A percentile compares a stretch with the other conserved stretches of the same genome.
Conservation (phyloP, 1,140 invertebrate species). For the Trialeurodes vaporariorum region DNA sequence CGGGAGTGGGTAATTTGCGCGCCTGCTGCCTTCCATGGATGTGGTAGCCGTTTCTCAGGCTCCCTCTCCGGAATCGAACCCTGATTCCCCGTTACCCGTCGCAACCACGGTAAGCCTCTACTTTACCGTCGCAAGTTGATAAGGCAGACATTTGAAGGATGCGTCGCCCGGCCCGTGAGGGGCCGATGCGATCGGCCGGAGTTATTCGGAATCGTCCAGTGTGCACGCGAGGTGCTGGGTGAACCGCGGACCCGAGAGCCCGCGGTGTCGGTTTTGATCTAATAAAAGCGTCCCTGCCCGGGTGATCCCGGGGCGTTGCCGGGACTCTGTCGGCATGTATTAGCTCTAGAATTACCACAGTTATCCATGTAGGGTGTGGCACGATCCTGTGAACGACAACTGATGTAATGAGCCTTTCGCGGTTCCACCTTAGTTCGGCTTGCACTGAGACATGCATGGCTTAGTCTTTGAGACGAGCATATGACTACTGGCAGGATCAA, state of each 20-base stretch:
- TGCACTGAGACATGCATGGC: slow-evolving; percentile 67
- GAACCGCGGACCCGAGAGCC: not conserved
- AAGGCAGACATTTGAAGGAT: slow-evolving; percentile 80
- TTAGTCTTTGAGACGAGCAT: slow-evolving; percentile 69
- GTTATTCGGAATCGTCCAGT: too few species aligned
- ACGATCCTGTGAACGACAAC: slow-evolving; percentile 59
- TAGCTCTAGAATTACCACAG: slow-evolving; percentile 68
- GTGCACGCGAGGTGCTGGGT: too few species aligned
- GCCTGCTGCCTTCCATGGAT: slow-evolving; percentile 76
- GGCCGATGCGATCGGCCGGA: too few species aligned
- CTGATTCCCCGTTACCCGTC: slow-evolving; percentile 64
- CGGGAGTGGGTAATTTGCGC: slow-evolving; percentile 77
- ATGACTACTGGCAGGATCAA: slow-evolving; percentile 64
- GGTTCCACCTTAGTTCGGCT: slow-evolving; percentile 55
- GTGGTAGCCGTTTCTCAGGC: slow-evolving; percentile 85
- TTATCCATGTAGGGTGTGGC: slow-evolving; percentile 69
- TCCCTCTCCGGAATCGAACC: slow-evolving; percentile 57
- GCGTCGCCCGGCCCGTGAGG: too few species aligned
- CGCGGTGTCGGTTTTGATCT: not conserved
- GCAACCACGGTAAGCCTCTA: slow-evolving; percentile 65
- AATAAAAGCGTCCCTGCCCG: not conserved
- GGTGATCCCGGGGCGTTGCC: not conserved
- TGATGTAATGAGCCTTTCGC: slow-evolving; percentile 71
- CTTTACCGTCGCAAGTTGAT: slow-evolving; percentile 73
- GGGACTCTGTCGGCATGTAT: not conserved